Evolutionary conservation across 2,888 invertebrate species (phyloP), one percentile per base, ranked within the genome.

Genomic region (Mayetiola destructor): DNA sequence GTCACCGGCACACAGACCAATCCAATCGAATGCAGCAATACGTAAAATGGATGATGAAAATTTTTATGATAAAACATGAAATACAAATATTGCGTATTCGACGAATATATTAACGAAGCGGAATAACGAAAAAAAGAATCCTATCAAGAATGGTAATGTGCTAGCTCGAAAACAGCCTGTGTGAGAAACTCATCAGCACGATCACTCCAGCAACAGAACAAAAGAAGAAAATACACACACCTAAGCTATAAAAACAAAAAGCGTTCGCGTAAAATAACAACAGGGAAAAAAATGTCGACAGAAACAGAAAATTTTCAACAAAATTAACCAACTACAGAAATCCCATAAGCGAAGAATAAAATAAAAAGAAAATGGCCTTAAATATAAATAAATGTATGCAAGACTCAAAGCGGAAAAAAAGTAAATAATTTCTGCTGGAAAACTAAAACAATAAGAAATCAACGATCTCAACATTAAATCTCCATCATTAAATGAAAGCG

Each of bases 101-200:
- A n/a, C n/a, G 12, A 40, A 20, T 12, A 18, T 9, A 21, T 5
- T 12, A 40, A 4, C 18, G 14, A 42, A 42, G 36, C 5, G 12
- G 8, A 16, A n/a, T 5, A 42, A 12, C 6, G n/a, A 42, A 42
- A 42, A 2, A 48, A 2, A 27, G 48, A 48, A 48, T 27, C n/a
- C n/a, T n/a, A n/a, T n/a, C n/a, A n/a, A n/a, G n/a, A n/a, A n/a
- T 27, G 29, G 27, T 23, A 48, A 48, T 48, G 23, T 27, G 48
- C 23, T 27, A 48, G 48, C 27, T 27, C n/a, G 27, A 48, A 27
- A n/a, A 16, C n/a, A 48, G 48, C 16, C n/a, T 27, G 27, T 12
- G 48, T 48, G 48, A 48, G 48, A 48, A 48, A 48, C 48, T 48
- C 14, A 16, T 27, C 48, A 27, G 48, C 48, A 5, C 27, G 29